Conservation (phyloP, 1,140 invertebrate genomes). For the Drosophila micromelanica region DNA sequence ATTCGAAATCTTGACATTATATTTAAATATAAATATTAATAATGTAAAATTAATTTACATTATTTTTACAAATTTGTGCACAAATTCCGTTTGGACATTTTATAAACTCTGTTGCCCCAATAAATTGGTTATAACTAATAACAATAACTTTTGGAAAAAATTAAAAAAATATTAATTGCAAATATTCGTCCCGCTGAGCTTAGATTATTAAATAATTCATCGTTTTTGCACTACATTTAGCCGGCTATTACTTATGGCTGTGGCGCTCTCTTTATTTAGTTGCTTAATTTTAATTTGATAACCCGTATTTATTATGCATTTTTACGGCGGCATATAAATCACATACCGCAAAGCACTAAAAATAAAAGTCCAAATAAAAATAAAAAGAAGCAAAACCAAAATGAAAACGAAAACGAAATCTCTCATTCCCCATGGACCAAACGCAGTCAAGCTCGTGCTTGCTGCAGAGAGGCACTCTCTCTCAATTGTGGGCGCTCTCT, state of each 20-base stretch:
- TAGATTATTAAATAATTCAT: conserved; percentile 2
- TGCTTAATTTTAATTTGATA: conserved; percentile 57
- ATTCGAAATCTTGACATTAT: too few species aligned
- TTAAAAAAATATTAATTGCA: background rate
- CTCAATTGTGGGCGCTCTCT: background rate
- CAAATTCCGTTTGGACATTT: background rate
- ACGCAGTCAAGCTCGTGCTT: background rate
- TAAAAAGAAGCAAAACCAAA: conserved; percentile 55
- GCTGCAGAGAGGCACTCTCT: background rate
- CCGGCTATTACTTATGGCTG: background rate
- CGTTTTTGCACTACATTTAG: background rate
- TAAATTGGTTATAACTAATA: too few species aligned
- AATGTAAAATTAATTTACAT: too few species aligned
- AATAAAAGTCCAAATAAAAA: conserved; percentile 50
- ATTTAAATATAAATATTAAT: too few species aligned
- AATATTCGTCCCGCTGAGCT: background rate
- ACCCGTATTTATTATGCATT: conserved; percentile 51
- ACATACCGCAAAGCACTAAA: conserved; percentile 47
- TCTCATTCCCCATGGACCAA: background rate
- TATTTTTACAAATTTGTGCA: too few species aligned
- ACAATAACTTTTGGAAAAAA: background rate
- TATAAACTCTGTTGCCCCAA: background rate
- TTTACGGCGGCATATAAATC: conserved; percentile 60
- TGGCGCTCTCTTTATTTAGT: conserved; percentile 17
- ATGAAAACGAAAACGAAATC: conserved; percentile 21